Evolutionary conservation across 2,797 vertebrate genomes (phyloP).

Genomic region (Prionace glauca): DNA sequence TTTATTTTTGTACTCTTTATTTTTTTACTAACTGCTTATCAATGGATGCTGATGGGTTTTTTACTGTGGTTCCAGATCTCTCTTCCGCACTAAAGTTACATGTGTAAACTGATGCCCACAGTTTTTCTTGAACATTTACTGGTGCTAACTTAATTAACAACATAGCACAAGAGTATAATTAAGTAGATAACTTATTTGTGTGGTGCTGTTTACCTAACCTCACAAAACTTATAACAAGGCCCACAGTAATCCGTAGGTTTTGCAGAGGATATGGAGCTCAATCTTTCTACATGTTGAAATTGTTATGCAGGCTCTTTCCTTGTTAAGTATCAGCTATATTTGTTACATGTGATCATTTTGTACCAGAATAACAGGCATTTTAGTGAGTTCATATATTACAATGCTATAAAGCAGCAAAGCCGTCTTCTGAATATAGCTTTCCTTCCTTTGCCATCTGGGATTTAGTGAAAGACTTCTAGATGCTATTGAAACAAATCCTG

Average conservation of each 20-base stretch:
- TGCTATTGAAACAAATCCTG: neutral
- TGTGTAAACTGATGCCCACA: slow-evolving; percentile 62
- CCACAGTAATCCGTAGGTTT: neutral
- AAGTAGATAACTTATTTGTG: slow-evolving; percentile 28
- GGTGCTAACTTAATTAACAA: slow-evolving; percentile 37
- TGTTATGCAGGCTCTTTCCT: neutral
- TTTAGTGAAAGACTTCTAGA: neutral
- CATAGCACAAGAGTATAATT: slow-evolving; percentile 25
- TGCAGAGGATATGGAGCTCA: neutral
- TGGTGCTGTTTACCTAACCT: slow-evolving; percentile 28
- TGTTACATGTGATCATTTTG: slow-evolving; percentile 10
- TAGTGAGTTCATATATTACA: neutral
- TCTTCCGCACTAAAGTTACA: slow-evolving; percentile 53
- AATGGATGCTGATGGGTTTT: slow-evolving; percentile 66
- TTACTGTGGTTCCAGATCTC: slow-evolving; percentile 35
- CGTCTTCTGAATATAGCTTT: neutral
- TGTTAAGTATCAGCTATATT: neutral
- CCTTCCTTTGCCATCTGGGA: neutral
- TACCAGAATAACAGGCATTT: slow-evolving; percentile 4
- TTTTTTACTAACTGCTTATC: slow-evolving; percentile 81
- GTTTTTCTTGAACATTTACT: slow-evolving; percentile 54
- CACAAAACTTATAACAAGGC: slow-evolving; percentile 28
- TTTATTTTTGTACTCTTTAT: slow-evolving; percentile 68
- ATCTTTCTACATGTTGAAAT: neutral
- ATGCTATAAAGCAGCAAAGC: neutral